A percentile compares a stretch with the other conserved stretches of the same genome.
Conservation (phyloP, 2,888 invertebrate species). For the Brachypalpus laphriformis region DNA sequence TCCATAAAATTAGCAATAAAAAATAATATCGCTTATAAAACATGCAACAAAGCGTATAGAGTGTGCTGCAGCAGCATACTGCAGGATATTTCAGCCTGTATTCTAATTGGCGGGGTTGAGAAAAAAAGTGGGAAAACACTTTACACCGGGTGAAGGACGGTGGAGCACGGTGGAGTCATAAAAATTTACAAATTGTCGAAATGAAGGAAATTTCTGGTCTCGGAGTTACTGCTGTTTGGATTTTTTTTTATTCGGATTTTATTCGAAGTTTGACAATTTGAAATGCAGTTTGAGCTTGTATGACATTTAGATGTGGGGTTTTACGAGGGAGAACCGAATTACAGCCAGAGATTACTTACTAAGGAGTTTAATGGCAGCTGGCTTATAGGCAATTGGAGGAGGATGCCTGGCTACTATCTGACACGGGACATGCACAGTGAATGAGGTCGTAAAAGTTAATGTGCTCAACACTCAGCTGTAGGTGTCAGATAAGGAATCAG, state of each 20-base stretch:
- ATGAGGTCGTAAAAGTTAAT: conserved; percentile 44
- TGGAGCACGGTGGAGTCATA: conserved; percentile 9
- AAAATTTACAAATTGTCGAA: conserved; percentile 64
- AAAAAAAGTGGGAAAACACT: background rate
- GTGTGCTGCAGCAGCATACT: background rate
- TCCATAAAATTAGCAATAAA: conserved; percentile 70
- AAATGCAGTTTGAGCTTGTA: conserved; percentile 56
- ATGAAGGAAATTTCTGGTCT: conserved; percentile 42
- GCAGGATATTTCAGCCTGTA: background rate
- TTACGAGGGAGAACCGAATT: conserved; percentile 48
- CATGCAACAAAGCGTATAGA: conserved; percentile 13
- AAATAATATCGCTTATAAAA: conserved; percentile 58
- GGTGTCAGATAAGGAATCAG: conserved; percentile 32
- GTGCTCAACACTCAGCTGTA: conserved; percentile 20
- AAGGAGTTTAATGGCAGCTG: conserved; percentile 41
- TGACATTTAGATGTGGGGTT: conserved; percentile 45
- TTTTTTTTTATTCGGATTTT: background rate
- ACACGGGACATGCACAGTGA: conserved; percentile 33
- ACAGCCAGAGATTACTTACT: conserved; percentile 41
- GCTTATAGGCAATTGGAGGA: background rate
- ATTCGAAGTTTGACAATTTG: conserved; percentile 34
- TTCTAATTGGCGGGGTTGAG: conserved; percentile 12
- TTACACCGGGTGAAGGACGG: background rate
- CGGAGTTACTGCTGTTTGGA: background rate
- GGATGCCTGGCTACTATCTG: conserved; percentile 20